Conservation (phyloP, 2,888 invertebrate species). For the Merodon equestris region DNA sequence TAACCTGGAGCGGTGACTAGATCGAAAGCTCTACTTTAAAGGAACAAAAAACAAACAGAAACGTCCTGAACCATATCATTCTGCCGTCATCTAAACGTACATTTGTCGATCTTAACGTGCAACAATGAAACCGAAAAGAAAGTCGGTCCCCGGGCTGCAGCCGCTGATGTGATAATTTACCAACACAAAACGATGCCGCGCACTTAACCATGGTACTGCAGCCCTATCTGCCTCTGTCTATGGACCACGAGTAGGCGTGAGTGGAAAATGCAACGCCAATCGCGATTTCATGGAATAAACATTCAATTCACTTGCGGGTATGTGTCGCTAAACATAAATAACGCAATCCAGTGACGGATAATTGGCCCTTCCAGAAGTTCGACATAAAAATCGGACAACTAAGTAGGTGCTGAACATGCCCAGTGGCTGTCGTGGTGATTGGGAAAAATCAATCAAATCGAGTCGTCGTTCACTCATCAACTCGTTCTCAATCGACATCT, state of each 20-base stretch:
- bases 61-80: conserved; percentile 30
- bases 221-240: conserved; percentile 22
- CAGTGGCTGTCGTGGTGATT: background rate
- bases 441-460: background rate
- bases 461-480: too few relatives aligned
- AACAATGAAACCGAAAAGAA: conserved; percentile 48
- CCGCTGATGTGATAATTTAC: conserved; percentile 58
- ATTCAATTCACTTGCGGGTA: conserved; percentile 5
- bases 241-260: conserved; percentile 16
- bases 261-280: conserved; percentile 17
- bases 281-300: conserved; percentile 2
- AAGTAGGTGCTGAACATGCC: conserved; percentile 8
- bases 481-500: conserved; percentile 25
- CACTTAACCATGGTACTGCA: conserved; percentile 31
- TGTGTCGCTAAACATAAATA: conserved; percentile 5
- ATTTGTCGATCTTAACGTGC: conserved; percentile 2
- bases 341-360: conserved; percentile 30
- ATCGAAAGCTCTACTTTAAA: conserved; percentile 15
- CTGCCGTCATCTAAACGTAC: background rate
- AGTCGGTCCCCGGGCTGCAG: conserved; percentile 25
- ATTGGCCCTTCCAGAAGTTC: conserved; percentile 50
- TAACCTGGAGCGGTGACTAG: conserved; percentile 10
- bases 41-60: conserved; percentile 20
- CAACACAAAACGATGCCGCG: conserved; percentile 47
- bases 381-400: conserved; percentile 10